A percentile compares a stretch with the other conserved stretches of the same genome.
Evolutionary conservation across 2,113 vertebrate species (phyloP).

Genomic region (Aphyosemion australe): DNA sequence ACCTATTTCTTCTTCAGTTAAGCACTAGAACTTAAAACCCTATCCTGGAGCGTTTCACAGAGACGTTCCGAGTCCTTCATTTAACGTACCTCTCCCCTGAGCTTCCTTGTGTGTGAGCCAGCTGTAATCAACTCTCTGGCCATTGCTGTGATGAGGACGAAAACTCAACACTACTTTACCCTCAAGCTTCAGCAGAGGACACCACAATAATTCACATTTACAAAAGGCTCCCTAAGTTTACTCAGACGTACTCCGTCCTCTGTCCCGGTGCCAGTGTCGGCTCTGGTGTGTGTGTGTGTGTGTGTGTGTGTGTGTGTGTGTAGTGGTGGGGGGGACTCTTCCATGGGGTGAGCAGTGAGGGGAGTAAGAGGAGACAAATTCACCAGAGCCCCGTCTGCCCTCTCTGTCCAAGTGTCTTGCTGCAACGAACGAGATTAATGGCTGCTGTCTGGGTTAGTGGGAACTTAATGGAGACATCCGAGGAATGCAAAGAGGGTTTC

Average conservation of each 20-base stretch:
- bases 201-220: slow-evolving; percentile 42
- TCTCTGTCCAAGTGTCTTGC: slow-evolving; percentile 29
- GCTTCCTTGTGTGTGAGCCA: slow-evolving; percentile 10
- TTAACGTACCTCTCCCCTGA: slow-evolving; percentile 24
- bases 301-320: neutral
- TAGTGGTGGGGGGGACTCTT: slow-evolving; percentile 30
- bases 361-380: slow-evolving; percentile 48
- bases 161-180: slow-evolving; percentile 29
- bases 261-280: slow-evolving; percentile 40
- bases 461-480: slow-evolving; percentile 6
- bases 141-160: slow-evolving; percentile 46
- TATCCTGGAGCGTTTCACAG: slow-evolving; percentile 12
- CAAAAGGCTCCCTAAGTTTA: slow-evolving; percentile 20
- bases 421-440: slow-evolving; percentile 51
- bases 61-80: slow-evolving; percentile 15
- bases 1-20: neutral
- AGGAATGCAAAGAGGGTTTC: slow-evolving; percentile 20
- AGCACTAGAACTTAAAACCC: slow-evolving; percentile 9
- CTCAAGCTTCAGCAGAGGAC: slow-evolving; percentile 36
- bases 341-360: slow-evolving; percentile 27
- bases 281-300: slow-evolving; percentile 9
- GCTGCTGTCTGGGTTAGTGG: slow-evolving; percentile 29
- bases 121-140: slow-evolving; percentile 29
- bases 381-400: slow-evolving; percentile 29
- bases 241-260: slow-evolving; percentile 42